Evolutionary conservation across 2,797 vertebrate species (phyloP), one percentile per base, ranked within the genome.

Genomic region (Taenioides sp.): DNA sequence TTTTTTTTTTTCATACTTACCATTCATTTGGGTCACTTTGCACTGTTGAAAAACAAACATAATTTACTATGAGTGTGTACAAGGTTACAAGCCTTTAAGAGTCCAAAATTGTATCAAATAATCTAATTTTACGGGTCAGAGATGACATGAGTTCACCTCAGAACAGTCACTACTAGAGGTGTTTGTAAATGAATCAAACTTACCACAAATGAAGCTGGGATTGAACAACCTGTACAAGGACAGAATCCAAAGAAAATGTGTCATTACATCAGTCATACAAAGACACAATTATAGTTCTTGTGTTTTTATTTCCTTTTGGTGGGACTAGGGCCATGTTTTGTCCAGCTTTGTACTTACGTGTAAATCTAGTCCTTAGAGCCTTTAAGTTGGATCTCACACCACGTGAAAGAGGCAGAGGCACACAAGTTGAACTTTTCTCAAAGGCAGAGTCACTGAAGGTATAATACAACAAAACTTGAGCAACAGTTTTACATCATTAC

Each of bases 391-490:
- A 65, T 62, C 67, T 55, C 61, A 84, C 27, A 20, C 37, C 55
- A 3, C 2, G 1, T 14, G 74, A 71, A 27, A 74, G 17, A 2
- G 4, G 0, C 40, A 47, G 17, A 5, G 75, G 77, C 72, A 86
- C 72, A 40, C 63, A 75, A 47, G 12, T 23, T 70, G 80, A 70
- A 79, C 76, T 72, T 67, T 79, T 40, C 63, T 11, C 37, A 23
- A 87, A 75, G 23, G 76, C 82, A 59, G 23, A 52, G 31, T 77
- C 64, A 70, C 87, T 86, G 54, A 63, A 10, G 63, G 43, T 59
- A 65, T 62, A 63, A 71, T 73, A 75, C 16, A 54, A 17, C 66
- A 6, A 65, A 43, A 43, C n/a, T 43, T 64, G 62, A 64, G 37
- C 34, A 43, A 14, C 10, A 43, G 62, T 64, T 72, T 64, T 54